Percentiles rank a stretch among this genome's conserved stretches.
Evolutionary conservation across 2,113 vertebrate species (phyloP).

Genomic region (Mormyrus iriodes): DNA sequence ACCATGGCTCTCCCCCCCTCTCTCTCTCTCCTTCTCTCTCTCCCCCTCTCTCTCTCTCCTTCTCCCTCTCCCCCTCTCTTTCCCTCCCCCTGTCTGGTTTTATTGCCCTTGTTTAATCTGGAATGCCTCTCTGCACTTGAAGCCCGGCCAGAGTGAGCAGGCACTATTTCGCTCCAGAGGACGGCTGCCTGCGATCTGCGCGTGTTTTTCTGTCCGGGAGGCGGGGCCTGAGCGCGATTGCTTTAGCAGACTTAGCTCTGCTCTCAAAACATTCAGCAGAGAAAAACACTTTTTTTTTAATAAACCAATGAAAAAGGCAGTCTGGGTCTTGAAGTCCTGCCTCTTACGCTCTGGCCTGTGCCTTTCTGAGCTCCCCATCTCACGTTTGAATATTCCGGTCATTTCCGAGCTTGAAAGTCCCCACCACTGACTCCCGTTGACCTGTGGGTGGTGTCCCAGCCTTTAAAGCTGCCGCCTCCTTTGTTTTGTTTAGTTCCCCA

Average conservation of each 20-base stretch:
- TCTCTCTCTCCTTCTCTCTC: background rate
- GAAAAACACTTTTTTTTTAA: slow-evolving; percentile 29
- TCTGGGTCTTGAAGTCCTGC: slow-evolving; percentile 30
- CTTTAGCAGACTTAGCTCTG: slow-evolving; percentile 23
- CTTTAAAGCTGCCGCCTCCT: background rate
- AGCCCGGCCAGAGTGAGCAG: slow-evolving; percentile 42
- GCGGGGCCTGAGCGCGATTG: slow-evolving; percentile 24
- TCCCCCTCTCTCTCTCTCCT: background rate
- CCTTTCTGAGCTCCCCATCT: background rate
- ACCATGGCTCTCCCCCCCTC: background rate
- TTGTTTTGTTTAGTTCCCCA: background rate
- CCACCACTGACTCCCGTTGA: background rate
- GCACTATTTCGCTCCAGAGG: slow-evolving; percentile 51
- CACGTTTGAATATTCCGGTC: background rate
- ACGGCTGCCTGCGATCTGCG: slow-evolving; percentile 21
- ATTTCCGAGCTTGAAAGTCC: background rate
- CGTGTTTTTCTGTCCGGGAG: slow-evolving; percentile 37
- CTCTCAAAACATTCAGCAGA: slow-evolving; percentile 18
- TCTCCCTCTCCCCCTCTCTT: background rate
- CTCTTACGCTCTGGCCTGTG: background rate
- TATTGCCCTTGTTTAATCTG: slow-evolving; percentile 19
- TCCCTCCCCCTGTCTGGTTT: background rate
- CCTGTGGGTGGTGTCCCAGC: background rate
- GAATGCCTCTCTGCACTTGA: slow-evolving; percentile 12
- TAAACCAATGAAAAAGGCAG: slow-evolving; percentile 28